Evolutionary conservation across 1,140 invertebrate species (phyloP), one percentile per base, ranked within the genome.

Genomic region (Papilio glaucus): DNA sequence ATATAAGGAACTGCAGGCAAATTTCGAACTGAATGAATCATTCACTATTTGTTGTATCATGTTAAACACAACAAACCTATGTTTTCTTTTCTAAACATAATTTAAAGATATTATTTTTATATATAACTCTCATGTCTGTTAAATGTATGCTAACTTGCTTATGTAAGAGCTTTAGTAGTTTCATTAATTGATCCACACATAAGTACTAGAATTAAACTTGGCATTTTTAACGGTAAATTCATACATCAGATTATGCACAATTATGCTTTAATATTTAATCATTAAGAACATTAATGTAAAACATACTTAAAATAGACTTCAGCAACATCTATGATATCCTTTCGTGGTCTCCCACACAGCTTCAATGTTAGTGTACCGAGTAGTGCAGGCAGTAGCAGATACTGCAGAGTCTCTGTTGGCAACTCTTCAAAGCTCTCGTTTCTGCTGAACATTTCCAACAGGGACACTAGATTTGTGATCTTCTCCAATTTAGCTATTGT

Each of bases 351-450:
- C 2, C 83, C 86, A 60, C 94, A 95, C n/a, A 96, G 84, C 92
- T 97, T 97, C 67, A 96, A 92, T 10, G 94, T 95, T 0, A 98
- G 91, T 12, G 95, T 95, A 0, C 97, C 98, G 10, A 98, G 93
- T n/a, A 98, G 90, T 18, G 96, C 97, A 0, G 98, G 98, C 13
- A 98, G 84, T 0, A 98, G 87, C 61, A 98, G 94, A 81, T 97
- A 98, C 83, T 97, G 97, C 1, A 99, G 86, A 82, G 98, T 96
- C 76, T 96, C 95, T 12, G 98, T 98, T 0, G 97, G 90, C 10
- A 99, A 86, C 93, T 99, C 98, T 67, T 98, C 97, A 49, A 98
- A 94, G 26, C 93, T 94, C 94, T 99, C 98, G 93, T 99, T 99
- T 37, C 89, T 87, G 88, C 97, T 98, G 82, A 99, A 99, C 88